Conservation (phyloP, 2,797 vertebrate genomes). For the Diceros bicornis region DNA sequence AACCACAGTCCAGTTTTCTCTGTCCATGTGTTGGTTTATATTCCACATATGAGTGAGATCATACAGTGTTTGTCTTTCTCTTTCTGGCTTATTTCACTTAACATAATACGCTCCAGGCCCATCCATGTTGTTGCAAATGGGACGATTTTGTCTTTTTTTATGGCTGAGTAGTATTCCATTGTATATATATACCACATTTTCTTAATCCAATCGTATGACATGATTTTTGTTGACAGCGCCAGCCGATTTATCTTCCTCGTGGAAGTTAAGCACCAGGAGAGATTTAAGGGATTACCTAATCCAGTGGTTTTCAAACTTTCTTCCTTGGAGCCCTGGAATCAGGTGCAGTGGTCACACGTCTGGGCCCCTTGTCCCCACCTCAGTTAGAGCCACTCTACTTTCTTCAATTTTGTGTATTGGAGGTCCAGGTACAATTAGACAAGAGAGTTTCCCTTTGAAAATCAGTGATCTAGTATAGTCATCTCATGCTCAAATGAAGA, state of each 20-base stretch:
- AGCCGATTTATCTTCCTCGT: neutral
- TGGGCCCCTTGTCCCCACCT: accelerated
- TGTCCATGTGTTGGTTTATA: no score
- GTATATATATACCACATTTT: no score
- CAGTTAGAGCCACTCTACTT: neutral
- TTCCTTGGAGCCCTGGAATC: neutral
- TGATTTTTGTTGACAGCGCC: neutral
- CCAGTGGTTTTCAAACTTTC: neutral
- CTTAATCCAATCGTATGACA: no score
- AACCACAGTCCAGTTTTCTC: no score
- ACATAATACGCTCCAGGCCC: no score
- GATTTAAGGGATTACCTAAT: neutral
- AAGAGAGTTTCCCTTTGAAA: neutral
- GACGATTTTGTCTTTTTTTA: no score
- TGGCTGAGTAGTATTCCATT: no score
- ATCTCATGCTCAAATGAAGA: conserved; percentile 12
- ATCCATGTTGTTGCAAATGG: no score
- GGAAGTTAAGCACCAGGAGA: neutral
- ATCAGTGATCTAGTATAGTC: neutral
- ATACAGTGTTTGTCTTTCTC: no score
- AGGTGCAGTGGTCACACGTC: neutral
- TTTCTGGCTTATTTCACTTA: no score
- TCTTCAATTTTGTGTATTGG: neutral
- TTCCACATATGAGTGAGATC: no score
- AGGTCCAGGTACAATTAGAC: neutral